Conservation (phyloP, 1,140 invertebrate species). For the Aphaenogaster floridana region DNA sequence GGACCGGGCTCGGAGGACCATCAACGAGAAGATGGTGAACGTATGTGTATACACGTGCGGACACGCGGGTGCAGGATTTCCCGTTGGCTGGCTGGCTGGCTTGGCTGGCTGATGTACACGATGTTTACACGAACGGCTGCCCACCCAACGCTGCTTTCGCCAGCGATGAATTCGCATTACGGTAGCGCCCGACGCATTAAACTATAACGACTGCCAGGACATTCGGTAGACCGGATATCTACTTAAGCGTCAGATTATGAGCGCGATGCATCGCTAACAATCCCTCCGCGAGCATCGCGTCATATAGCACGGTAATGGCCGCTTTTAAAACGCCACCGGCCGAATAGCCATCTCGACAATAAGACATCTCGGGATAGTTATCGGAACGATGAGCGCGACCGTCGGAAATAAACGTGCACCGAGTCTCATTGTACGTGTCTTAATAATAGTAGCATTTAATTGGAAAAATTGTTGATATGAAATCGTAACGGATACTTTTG, state of each 20-base stretch:
- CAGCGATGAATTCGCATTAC: slow-evolving; percentile 82
- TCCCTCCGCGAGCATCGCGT: not conserved
- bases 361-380: not conserved
- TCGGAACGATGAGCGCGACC: not conserved
- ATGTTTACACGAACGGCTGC: slow-evolving; percentile 81
- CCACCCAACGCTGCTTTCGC: slow-evolving; percentile 68
- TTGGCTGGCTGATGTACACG: slow-evolving; percentile 53
- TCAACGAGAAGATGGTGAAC: slow-evolving; percentile 43
- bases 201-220: slow-evolving; percentile 81
- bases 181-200: slow-evolving; percentile 81
- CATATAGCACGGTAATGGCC: not conserved
- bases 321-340: slow-evolving; percentile 19
- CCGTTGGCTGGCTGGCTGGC: slow-evolving; percentile 49
- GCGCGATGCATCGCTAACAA: slow-evolving; percentile 14
- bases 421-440: not conserved
- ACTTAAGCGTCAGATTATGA: slow-evolving; percentile 22
- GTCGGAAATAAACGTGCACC: not conserved
- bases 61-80: slow-evolving; percentile 70
- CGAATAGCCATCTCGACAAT: not conserved
- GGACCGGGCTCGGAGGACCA: not conserved
- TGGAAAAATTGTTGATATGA: not conserved
- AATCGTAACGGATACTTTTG: not conserved
- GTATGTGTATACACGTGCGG: not conserved
- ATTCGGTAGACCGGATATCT: slow-evolving; percentile 74
- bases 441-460: not conserved